phyloP scores from a whole-genome alignment of 1,140 invertebrate species.

The Doryteuthis pealeii region DNA sequence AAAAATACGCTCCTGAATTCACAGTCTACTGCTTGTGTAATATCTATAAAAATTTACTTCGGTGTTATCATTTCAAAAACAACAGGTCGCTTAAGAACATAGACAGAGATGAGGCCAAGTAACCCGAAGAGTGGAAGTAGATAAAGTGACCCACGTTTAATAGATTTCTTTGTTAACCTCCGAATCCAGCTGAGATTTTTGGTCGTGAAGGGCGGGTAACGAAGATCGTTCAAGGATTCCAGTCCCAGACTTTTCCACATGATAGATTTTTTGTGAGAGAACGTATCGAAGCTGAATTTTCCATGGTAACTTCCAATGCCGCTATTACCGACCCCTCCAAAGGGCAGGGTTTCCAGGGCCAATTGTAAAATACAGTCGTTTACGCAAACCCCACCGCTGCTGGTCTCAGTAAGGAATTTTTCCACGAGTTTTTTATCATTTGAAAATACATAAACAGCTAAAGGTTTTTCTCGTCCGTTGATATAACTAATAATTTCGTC shows the following conservation, averaged over 20 bases:
- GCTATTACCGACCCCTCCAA: constrained; percentile 77
- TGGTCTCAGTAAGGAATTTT: constrained; percentile 76
- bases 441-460: constrained; percentile 87
- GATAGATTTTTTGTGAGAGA: constrained; percentile 86
- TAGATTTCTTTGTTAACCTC: constrained; percentile 65
- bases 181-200: constrained; percentile 70
- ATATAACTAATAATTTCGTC: constrained; percentile 77
- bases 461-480: constrained; percentile 72
- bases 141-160: neutral
- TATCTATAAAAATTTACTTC: too few relatives aligned
- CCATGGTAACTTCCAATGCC: constrained; percentile 95
- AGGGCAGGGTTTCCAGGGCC: constrained; percentile 56
- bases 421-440: constrained; percentile 73
- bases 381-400: constrained; percentile 79
- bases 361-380: constrained; percentile 85
- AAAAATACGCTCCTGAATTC: too few relatives aligned
- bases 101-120: neutral
- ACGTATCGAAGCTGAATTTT: constrained; percentile 86
- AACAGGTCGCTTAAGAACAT: too few relatives aligned
- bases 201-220: constrained; percentile 87
- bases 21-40: too few relatives aligned
- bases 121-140: neutral
- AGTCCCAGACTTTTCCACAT: constrained; percentile 67
- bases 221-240: constrained; percentile 53
- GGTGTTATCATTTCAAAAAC: too few relatives aligned